These are phyloP conservation scores for Aquatica leii DNA, from an alignment of 2,888 invertebrate species.

Conservation along the genomic window DNA sequence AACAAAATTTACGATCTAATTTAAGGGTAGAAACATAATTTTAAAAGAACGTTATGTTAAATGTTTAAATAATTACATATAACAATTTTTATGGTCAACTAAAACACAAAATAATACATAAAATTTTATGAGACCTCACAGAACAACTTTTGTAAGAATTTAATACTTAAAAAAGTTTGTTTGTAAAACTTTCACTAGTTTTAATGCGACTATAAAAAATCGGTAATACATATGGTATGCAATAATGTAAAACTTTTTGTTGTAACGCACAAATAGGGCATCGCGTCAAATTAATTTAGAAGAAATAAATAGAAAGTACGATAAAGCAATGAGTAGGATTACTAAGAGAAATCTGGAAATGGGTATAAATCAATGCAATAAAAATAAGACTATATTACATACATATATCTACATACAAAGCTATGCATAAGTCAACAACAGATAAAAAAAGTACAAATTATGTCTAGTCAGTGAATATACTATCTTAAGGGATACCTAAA, in stretches of 20 bases:
- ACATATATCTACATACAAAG: constrained; percentile 42
- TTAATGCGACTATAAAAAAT: constrained; percentile 12
- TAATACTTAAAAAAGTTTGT: constrained; percentile 12
- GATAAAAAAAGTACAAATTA: constrained; percentile 50
- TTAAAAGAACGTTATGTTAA: constrained; percentile 15
- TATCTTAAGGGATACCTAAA: constrained; percentile 43
- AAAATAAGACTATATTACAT: constrained; percentile 38
- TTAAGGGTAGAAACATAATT: constrained; percentile 25
- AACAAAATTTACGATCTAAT: constrained; percentile 23
- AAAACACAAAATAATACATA: constrained; percentile 22
- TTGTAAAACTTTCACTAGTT: constrained; percentile 11
- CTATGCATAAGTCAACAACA: constrained; percentile 50
- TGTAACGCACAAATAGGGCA: neutral
- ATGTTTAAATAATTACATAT: constrained; percentile 20
- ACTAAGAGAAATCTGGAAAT: neutral
- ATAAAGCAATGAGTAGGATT: neutral
- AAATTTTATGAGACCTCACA: constrained; percentile 30
- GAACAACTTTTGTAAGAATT: constrained; percentile 9
- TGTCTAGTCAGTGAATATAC: constrained; percentile 50
- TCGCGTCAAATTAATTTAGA: constrained; percentile 10
- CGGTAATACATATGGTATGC: constrained; percentile 3
- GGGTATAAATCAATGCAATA: constrained; percentile 33
- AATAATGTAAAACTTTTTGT: constrained; percentile 5
- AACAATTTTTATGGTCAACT: constrained; percentile 19
- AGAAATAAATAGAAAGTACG: neutral